Evolutionary conservation across 2,888 invertebrate genomes (phyloP), one percentile per base, ranked within the genome.

Genomic region (Malacosoma neustria): DNA sequence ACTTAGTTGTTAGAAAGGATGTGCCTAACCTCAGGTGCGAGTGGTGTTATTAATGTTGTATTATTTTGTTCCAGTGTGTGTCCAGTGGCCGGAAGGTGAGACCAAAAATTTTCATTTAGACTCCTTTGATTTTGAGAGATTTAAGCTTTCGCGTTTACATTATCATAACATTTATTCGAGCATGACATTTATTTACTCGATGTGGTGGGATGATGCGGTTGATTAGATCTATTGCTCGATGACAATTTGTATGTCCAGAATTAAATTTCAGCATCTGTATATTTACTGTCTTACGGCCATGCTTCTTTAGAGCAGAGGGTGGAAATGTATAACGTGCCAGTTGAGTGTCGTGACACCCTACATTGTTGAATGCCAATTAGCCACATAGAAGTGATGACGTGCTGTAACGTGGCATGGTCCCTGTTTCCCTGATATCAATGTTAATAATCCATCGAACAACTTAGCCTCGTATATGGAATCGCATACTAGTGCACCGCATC

Each of bases 1-100:
- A 43, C n/a, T n/a, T n/a, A n/a, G n/a, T n/a, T n/a, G n/a, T n/a
- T n/a, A n/a, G n/a, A n/a, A n/a, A n/a, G n/a, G n/a, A n/a, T n/a
- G n/a, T n/a, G n/a, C n/a, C n/a, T n/a, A n/a, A n/a, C n/a, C n/a
- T n/a, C 12, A 34, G 29, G 12, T 38, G 5, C 40, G 39, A 40
- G 35, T 13, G 29, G 37, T 46, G 60, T 57, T n/a, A n/a, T n/a
- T n/a, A n/a, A n/a, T n/a, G n/a, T n/a, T n/a, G n/a, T n/a, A n/a
- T 66, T 69, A 74, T 73, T 71, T 86, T 91, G 91, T 92, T 89
- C 74, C 93, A 91, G 94, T 95, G 82, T 94, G 94, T 88, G 93
- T 95, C 75, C 95, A 94, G 84, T 95, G 95, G 95, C 94, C 94
- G 58, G 94, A 94, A 89, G 93, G 93, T 92, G 89, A 91, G 91